phyloP scores from a whole-genome alignment of 2,113 vertebrate species.

The Cyanocitta stelleri region DNA sequence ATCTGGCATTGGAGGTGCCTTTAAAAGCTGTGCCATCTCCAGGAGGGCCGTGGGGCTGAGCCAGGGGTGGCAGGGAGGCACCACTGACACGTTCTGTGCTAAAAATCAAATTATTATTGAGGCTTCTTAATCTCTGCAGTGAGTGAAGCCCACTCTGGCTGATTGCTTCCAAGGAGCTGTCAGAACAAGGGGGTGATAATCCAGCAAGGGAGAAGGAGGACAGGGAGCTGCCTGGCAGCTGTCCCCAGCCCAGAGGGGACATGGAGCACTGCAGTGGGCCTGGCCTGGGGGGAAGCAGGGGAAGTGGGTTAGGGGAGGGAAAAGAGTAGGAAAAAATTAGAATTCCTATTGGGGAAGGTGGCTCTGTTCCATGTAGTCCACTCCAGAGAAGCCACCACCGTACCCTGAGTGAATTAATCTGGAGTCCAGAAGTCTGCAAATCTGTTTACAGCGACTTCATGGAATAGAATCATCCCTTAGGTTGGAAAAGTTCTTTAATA shows the following conservation, averaged over 20 bases:
- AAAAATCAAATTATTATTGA: background rate
- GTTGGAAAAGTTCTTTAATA: background rate
- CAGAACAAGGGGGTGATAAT: background rate
- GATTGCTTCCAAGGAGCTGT: background rate
- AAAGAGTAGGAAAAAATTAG: background rate
- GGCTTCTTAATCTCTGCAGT: constrained; percentile 17
- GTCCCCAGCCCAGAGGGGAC: background rate
- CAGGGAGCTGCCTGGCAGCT: background rate
- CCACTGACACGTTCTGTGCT: background rate
- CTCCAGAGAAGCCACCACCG: rapidly evolving
- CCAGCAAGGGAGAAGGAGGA: background rate
- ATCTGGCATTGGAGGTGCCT: background rate
- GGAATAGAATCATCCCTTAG: background rate
- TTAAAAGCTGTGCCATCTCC: background rate
- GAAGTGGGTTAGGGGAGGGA: background rate
- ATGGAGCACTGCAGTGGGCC: background rate
- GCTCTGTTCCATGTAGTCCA: background rate
- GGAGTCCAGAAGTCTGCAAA: background rate
- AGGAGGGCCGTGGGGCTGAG: background rate
- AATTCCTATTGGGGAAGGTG: background rate
- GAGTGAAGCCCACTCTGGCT: background rate
- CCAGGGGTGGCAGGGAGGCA: background rate
- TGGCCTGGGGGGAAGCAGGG: no score
- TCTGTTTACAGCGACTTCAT: rapidly evolving
- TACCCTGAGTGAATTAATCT: background rate